These are phyloP conservation scores for Atrina japonica DNA, from an alignment of 2,888 invertebrate species.

Conservation along the genomic window DNA sequence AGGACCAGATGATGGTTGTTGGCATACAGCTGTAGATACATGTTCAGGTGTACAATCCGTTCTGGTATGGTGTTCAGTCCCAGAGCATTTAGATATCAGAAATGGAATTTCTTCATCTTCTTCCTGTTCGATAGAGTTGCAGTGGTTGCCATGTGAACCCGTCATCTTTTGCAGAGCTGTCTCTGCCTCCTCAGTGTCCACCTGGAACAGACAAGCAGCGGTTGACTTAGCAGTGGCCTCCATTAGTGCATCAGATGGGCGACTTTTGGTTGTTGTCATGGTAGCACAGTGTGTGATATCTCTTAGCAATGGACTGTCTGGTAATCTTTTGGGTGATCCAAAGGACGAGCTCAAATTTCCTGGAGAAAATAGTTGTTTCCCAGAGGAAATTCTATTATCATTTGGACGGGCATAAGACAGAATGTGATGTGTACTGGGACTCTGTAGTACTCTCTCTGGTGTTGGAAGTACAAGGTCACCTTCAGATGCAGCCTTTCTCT, in stretches of 20 bases:
- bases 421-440: neutral
- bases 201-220: slow-evolving; percentile 25
- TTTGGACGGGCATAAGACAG: too few relatives aligned
- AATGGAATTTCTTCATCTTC: neutral
- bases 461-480: slow-evolving; percentile 5
- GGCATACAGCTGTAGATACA: neutral
- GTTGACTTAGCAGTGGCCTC: slow-evolving; percentile 39
- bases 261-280: slow-evolving; percentile 64
- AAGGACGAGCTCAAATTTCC: slow-evolving; percentile 4
- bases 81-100: too few relatives aligned
- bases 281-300: slow-evolving; percentile 49
- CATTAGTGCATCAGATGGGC: slow-evolving; percentile 64
- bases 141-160: slow-evolving; percentile 1
- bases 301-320: slow-evolving; percentile 30
- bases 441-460: slow-evolving; percentile 16
- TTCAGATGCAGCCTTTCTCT: neutral
- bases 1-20: neutral
- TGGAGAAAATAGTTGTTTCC: slow-evolving; percentile 12
- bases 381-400: neutral
- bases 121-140: slow-evolving; percentile 10
- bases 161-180: neutral
- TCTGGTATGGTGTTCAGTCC: too few relatives aligned
- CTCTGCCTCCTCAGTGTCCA: slow-evolving; percentile 2
- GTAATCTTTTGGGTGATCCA: slow-evolving; percentile 31
- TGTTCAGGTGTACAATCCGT: neutral